Conservation (phyloP, 2,888 invertebrate genomes). For the Oeneis ivallda region DNA sequence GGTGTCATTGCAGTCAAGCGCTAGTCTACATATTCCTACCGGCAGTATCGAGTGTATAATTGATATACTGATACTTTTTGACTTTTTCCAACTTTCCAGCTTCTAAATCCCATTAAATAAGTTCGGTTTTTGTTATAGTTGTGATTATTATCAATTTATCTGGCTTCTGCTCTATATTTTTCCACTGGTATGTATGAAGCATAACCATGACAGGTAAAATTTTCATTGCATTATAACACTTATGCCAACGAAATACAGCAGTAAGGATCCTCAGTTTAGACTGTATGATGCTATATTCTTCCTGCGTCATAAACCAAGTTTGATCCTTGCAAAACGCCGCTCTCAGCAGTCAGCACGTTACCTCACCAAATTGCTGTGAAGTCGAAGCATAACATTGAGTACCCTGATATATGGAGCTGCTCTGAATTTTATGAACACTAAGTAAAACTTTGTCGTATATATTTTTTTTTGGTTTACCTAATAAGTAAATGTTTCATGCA, state of each 20-base stretch:
- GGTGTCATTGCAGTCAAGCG: too few relatives aligned
- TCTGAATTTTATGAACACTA: slow-evolving; percentile 7
- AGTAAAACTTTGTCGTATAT: slow-evolving; percentile 5
- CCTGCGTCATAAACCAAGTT: slow-evolving; percentile 53
- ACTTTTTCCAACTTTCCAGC: too few relatives aligned
- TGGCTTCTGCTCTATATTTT: not conserved
- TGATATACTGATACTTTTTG: too few relatives aligned
- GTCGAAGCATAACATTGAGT: slow-evolving; percentile 25
- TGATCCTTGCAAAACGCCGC: slow-evolving; percentile 40
- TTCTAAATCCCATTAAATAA: too few relatives aligned
- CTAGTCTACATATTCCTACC: too few relatives aligned
- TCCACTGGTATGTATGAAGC: not conserved
- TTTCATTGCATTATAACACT: slow-evolving; percentile 24
- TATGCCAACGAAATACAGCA: slow-evolving; percentile 26
- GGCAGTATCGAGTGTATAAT: too few relatives aligned
- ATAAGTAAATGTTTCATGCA: not conserved
- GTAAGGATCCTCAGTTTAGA: slow-evolving; percentile 22
- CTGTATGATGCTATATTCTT: slow-evolving; percentile 38
- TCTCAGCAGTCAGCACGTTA: slow-evolving; percentile 36
- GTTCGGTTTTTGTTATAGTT: too few relatives aligned
- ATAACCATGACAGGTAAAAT: slow-evolving; percentile 19
- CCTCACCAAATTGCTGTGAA: slow-evolving; percentile 36
- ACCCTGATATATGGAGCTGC: slow-evolving; percentile 4
- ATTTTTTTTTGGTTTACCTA: not conserved
- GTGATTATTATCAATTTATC: too few relatives aligned